Evolutionary conservation across 1,140 invertebrate genomes (phyloP).

Genomic region (Calephelis virginiensis): DNA sequence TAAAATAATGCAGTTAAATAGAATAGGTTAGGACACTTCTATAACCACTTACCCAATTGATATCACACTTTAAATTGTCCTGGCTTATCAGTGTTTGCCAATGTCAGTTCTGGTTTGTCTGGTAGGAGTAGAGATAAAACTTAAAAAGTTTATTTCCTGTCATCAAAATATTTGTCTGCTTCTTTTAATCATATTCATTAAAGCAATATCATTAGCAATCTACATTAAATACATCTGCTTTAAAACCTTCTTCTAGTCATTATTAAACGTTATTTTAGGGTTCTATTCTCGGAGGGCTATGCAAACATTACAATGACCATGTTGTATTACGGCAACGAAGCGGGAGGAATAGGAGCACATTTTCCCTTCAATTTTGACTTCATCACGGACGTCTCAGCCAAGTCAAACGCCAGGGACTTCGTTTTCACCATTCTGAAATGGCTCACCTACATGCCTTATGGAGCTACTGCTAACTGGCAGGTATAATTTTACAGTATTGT

Average conservation of each 20-base stretch:
- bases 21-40: no score
- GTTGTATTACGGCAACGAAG: constrained; percentile 80
- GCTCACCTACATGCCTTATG: constrained; percentile 74
- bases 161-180: no score
- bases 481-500: constrained; percentile 54
- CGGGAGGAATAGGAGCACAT: constrained; percentile 75
- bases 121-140: no score
- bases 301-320: constrained; percentile 79
- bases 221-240: not conserved
- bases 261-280: constrained; percentile 53
- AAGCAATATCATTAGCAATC: not conserved
- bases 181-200: no score
- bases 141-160: no score
- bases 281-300: constrained; percentile 85
- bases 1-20: no score
- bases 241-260: no score
- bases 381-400: constrained; percentile 70
- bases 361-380: constrained; percentile 86
- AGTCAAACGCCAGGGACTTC: constrained; percentile 72
- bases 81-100: no score
- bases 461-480: constrained; percentile 79
- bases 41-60: no score
- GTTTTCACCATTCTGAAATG: constrained; percentile 77
- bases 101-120: no score
- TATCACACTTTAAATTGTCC: no score